Evolutionary conservation across 2,888 invertebrate genomes (phyloP), one percentile per base, ranked within the genome.

Genomic region (Brenthis ino): DNA sequence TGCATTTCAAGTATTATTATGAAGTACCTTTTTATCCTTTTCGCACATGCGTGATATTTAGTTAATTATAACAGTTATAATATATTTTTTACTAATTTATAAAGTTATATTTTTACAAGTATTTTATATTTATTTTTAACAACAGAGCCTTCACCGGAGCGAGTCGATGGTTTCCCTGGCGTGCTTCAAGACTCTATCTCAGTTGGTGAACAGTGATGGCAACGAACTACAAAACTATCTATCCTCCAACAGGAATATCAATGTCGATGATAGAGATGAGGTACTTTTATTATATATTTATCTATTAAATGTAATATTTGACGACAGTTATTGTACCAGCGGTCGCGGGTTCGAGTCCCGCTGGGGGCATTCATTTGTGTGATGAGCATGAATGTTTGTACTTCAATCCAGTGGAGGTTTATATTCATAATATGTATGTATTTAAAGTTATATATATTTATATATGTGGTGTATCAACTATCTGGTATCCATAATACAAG

Each of bases 131-230:
- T 33, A 33, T 8, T 57, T 61, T 61, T 56, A 12, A 6, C 83
- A 85, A 67, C 93, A 97, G 97, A 96, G 97, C 92, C 95, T 97
- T 88, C 96, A 96, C 88, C 96, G 96, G 93, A 95, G 96, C 89
- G 97, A 97, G 94, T 97, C 97, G 94, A 97, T 97, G 97, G 96
- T 97, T 93, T 97, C 97, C 77, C 94, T 97, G 86, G 92, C 93
- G 81, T 97, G 96, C 93, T 97, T 96, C 93, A 96, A 96, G 84
- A 95, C 97, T 79, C 94, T 98, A 81, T 94, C 95, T 82, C 95
- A 95, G 88, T 97, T 95, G 89, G 95, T 97, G 85, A 95, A 95
- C 85, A 95, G 95, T 86, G 97, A 97, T 89, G 96, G 97, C 89
- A 94, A 96, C 78, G 93, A 93, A 79, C 93, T 98, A 72, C 96